Base-by-base conservation (phyloP, 2,888 invertebrate genomes). In the Mechanitis mazaeus region DNA sequence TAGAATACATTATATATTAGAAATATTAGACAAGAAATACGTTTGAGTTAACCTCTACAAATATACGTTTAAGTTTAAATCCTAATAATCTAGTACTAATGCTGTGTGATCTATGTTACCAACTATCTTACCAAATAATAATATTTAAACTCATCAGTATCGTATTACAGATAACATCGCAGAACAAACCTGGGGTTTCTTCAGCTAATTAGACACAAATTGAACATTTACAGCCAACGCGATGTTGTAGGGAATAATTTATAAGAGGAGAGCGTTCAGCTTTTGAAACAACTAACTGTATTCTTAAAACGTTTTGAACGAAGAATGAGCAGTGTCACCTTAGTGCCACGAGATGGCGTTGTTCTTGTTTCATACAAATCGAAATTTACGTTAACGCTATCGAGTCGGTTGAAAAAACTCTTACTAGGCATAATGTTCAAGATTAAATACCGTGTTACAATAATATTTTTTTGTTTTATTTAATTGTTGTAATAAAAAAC, bases 121-220 rank as follows among this genome's bases (percentile, higher is more conserved):
- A 66, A 59, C 1, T 31, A 50, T 50, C 31, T 45, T 33, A 56
- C 56, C 42, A 66, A 59, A 58, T 59, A 61, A 60, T 61, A 64
- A 59, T 61, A 64, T 69, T 63, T 64, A 56, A 65, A 68, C 46
- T 64, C 72, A 61, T 68, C 55, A 56, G 66, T 77, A 76, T 83
- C 75, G 61, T 59, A 69, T 84, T 82, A 74, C 83, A 64, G 79
- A 80, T 79, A 74, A 68, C 71, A 80, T 80, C 77, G 74, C 74
- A 80, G 70, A 73, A 69, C 70, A 71, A 73, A 79, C 79, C 82
- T 80, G 80, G 74, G 72, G 76, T 77, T 80, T 72, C 78, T 79
- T 78, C 70, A 74, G 78, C 77, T 86, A 84, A 86, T 87, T 87
- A 83, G 81, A 73, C 74, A 77, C 81, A 79, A 87, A 87, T 84